These are phyloP conservation scores for Onchidella celtica DNA, from an alignment of 2,888 invertebrate genomes.

Conservation along the genomic window DNA sequence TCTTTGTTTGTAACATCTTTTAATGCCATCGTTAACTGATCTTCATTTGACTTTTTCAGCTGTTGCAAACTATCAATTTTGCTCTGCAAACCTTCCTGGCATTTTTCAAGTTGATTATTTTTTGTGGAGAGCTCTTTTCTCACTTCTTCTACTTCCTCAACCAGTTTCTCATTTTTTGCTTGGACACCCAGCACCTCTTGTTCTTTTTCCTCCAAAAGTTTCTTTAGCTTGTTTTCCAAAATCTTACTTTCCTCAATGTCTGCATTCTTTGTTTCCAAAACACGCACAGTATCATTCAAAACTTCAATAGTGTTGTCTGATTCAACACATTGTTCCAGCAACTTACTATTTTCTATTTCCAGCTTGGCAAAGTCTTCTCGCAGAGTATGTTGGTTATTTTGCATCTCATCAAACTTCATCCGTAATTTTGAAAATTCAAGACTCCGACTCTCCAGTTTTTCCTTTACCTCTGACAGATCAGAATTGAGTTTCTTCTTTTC, in stretches of 20 bases:
- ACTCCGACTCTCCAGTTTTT: neutral
- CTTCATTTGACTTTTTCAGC: neutral
- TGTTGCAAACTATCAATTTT: neutral
- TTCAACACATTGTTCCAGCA: neutral
- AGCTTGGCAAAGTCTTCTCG: neutral
- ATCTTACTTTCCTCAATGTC: neutral
- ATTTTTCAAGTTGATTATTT: neutral
- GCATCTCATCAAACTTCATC: neutral
- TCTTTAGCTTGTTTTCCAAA: neutral
- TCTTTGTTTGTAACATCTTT: neutral
- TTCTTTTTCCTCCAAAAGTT: neutral
- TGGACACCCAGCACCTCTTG: neutral
- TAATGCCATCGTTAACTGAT: neutral
- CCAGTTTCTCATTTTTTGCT: neutral
- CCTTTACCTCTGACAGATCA: neutral
- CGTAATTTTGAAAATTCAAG: neutral
- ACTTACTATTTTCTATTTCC: neutral
- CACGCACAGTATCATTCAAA: neutral
- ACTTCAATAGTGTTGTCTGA: neutral
- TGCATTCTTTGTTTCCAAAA: neutral
- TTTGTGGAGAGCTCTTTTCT: neutral
- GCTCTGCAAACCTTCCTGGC: neutral
- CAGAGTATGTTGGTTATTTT: neutral
- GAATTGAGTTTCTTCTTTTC: constrained; percentile 9
- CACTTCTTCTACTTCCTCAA: neutral